Evolutionary conservation across 2,888 invertebrate species (phyloP).

Genomic region (Malacosoma neustria): DNA sequence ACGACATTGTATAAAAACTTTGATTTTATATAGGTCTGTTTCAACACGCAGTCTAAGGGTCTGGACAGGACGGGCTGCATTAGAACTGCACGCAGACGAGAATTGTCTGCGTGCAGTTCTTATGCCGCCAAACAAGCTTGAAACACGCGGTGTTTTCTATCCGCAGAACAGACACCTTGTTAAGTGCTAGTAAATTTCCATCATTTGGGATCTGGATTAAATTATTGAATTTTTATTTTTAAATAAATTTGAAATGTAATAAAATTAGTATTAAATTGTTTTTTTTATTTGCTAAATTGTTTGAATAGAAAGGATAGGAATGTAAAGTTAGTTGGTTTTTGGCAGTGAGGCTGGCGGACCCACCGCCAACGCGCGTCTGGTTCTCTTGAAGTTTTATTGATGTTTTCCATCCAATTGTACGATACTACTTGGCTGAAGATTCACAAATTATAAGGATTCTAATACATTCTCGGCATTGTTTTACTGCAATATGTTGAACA

Average conservation of each 20-base stretch:
- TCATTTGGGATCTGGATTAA: conserved; percentile 36
- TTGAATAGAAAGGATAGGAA: conserved; percentile 28
- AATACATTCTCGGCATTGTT: too few species aligned
- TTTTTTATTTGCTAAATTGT: conserved; percentile 40
- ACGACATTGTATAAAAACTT: conserved; percentile 26
- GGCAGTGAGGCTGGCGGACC: conserved; percentile 35
- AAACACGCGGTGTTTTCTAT: too few species aligned
- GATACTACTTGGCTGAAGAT: conserved; percentile 25
- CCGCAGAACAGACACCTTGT: too few species aligned
- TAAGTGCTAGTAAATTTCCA: too few species aligned
- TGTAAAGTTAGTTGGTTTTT: conserved; percentile 39
- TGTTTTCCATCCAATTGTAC: conserved; percentile 43
- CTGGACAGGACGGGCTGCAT: too few species aligned
- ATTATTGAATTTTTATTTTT: conserved; percentile 21
- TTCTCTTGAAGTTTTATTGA: conserved; percentile 47
- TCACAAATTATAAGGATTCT: too few species aligned
- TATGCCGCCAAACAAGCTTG: too few species aligned
- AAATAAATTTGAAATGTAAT: conserved; percentile 34
- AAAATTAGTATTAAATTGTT: conserved; percentile 36
- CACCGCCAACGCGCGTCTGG: conserved; percentile 42
- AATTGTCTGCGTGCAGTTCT: too few species aligned
- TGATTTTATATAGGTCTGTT: conserved; percentile 18
- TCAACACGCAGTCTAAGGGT: too few species aligned
- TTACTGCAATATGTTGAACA: too few species aligned
- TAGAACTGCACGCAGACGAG: too few species aligned